Conservation (phyloP, 1,140 invertebrate genomes). For the Pseudomyrmex dendroicus region DNA sequence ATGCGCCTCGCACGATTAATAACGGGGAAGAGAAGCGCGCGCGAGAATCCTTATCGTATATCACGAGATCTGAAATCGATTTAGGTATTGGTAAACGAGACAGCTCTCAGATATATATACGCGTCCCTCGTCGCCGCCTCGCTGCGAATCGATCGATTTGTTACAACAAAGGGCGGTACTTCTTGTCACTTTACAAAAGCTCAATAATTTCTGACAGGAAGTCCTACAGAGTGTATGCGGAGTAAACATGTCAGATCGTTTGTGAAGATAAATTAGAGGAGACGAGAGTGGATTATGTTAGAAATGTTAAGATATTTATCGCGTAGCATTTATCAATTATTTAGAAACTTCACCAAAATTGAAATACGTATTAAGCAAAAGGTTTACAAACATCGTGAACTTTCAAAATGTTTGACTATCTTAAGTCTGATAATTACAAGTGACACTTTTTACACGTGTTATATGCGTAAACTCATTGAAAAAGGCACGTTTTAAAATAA, state of each 20-base stretch:
- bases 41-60: slow-evolving; percentile 46
- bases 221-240: background rate
- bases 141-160: slow-evolving; percentile 28
- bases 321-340: background rate
- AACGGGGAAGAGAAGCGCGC: slow-evolving; percentile 36
- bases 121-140: background rate
- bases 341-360: no score
- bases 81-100: slow-evolving; percentile 34
- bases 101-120: slow-evolving; percentile 19
- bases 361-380: no score
- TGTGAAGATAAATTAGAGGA: background rate
- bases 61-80: slow-evolving; percentile 55
- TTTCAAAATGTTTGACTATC: no score
- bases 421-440: no score
- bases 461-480: no score
- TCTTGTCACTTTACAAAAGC: slow-evolving; percentile 22
- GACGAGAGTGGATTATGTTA: slow-evolving; percentile 4
- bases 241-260: slow-evolving; percentile 15
- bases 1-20: slow-evolving; percentile 51
- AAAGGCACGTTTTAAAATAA: no score
- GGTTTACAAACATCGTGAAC: no score
- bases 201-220: background rate
- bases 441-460: no score
- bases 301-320: no score
- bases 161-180: slow-evolving; percentile 37